These are phyloP conservation scores for Kryptolebias marmoratus DNA, from an alignment of 2,113 vertebrate species.

Conservation along the genomic window DNA sequence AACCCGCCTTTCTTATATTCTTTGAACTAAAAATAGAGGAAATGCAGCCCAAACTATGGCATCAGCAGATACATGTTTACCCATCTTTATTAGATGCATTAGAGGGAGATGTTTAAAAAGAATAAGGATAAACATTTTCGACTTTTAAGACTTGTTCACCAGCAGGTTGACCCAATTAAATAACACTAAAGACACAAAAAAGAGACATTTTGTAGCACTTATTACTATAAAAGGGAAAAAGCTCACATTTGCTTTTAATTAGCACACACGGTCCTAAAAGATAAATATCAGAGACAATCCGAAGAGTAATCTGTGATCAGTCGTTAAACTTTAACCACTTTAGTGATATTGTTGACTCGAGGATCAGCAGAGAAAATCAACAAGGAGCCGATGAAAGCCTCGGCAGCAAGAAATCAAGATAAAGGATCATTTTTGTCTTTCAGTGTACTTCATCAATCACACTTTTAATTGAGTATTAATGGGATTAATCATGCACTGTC, in stretches of 20 bases:
- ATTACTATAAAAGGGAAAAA: too few species aligned
- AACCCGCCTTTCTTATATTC: neutral
- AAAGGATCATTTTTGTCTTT: conserved; percentile 53
- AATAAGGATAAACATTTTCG: conserved; percentile 20
- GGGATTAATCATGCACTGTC: conserved; percentile 66
- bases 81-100: conserved; percentile 62
- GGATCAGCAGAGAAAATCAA: conserved; percentile 2
- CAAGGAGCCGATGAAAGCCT: conserved; percentile 25
- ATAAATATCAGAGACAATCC: neutral
- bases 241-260: too few species aligned
- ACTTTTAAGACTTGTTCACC: conserved; percentile 8
- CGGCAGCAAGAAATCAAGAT: conserved; percentile 35
- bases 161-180: conserved; percentile 16
- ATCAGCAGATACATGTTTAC: conserved; percentile 55
- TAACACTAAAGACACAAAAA: neutral
- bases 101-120: conserved; percentile 24
- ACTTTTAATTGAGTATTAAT: conserved; percentile 70
- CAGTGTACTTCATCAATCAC: conserved; percentile 64
- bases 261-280: neutral
- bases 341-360: neutral
- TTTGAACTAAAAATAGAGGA: neutral
- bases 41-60: neutral
- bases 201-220: too few species aligned
- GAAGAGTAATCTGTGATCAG: neutral
- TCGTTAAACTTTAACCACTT: neutral